Evolutionary conservation across 2,888 invertebrate genomes (phyloP).

Genomic region (Xanthorhoe spadicearia): DNA sequence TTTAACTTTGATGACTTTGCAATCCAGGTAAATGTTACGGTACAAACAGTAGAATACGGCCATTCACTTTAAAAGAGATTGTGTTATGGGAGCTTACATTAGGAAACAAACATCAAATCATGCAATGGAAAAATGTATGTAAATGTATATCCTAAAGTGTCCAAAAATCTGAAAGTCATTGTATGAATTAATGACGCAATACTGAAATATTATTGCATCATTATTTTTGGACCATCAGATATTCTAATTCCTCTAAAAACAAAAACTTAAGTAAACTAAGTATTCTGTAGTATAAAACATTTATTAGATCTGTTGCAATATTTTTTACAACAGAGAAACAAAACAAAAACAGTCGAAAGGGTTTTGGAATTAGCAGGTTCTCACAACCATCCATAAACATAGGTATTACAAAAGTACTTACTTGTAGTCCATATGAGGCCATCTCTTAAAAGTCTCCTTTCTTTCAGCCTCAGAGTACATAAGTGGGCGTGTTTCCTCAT

Average conservation of each 20-base stretch:
- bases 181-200: neutral
- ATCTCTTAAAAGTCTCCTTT: constrained; percentile 95
- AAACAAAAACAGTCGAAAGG: neutral
- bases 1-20: neutral
- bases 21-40: too few relatives aligned
- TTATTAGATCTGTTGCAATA: neutral
- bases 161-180: neutral
- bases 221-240: neutral
- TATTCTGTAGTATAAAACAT: neutral
- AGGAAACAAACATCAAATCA: neutral
- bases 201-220: neutral
- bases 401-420: constrained; percentile 72
- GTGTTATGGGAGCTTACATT: too few relatives aligned
- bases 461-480: constrained; percentile 98
- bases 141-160: neutral
- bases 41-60: neutral
- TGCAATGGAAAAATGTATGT: neutral
- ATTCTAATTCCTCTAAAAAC: neutral
- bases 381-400: neutral
- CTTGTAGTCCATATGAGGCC: constrained; percentile 99
- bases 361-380: neutral
- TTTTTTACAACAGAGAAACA: neutral
- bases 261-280: neutral
- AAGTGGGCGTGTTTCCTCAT: constrained; percentile 77
- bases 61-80: neutral